Conservation (phyloP, 2,888 invertebrate genomes). For the Athalia cordata region DNA sequence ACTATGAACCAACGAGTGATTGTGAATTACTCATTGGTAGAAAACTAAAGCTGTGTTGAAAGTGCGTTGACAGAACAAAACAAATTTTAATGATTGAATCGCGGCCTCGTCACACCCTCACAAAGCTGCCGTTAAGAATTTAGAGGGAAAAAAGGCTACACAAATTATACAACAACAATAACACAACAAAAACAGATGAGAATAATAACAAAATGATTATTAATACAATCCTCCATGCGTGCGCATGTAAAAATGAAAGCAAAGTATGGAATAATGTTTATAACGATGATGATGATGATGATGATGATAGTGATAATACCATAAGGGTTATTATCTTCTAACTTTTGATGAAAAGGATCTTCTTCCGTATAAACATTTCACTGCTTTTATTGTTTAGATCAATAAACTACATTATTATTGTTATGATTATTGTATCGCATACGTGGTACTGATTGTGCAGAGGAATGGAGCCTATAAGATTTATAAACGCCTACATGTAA, state of each 20-base stretch:
- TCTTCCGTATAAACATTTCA: constrained; percentile 63
- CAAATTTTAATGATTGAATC: constrained; percentile 21
- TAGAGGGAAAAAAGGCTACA: constrained; percentile 7
- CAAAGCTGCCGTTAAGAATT: constrained; percentile 1
- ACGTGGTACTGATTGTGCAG: background rate
- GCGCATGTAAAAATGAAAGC: background rate
- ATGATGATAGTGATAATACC: no score
- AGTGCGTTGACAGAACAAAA: constrained; percentile 19
- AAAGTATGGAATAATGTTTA: constrained; percentile 4
- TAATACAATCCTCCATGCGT: background rate
- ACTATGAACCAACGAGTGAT: no score
- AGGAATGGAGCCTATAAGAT: background rate
- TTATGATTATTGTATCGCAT: background rate
- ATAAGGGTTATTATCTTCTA: constrained; percentile 47
- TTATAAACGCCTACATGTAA: background rate
- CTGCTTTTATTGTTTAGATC: constrained; percentile 72
- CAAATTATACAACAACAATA: background rate
- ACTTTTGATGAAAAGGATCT: constrained; percentile 48
- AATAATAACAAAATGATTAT: constrained; percentile 51
- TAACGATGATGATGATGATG: no score
- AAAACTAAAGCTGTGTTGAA: no score
- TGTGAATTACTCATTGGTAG: no score
- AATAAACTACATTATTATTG: constrained; percentile 52
- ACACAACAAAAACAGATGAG: constrained; percentile 44
- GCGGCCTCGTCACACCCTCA: constrained; percentile 34